Evolutionary conservation across 1,140 invertebrate genomes (phyloP), one percentile per base, ranked within the genome.

Genomic region (Orchesella cincta): DNA sequence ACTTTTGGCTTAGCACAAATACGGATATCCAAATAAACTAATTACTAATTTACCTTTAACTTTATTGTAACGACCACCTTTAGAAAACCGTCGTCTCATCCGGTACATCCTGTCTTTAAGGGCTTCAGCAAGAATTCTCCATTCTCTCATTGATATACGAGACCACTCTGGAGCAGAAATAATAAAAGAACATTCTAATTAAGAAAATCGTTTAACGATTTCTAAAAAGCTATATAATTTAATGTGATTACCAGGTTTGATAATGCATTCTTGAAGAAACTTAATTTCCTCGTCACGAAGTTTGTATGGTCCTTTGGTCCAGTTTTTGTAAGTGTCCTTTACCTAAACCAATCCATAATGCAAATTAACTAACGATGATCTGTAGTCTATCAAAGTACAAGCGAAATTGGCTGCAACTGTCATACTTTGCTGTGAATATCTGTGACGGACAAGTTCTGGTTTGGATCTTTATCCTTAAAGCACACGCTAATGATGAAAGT

Each of bases 261-360:
- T 29, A 14, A 67, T 67, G 29, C 62, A 67, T n/a, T 67, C 28
- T 14, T 31, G 28, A 3, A 67, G 26, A 67, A 67, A 67, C 33
- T 67, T 67, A 12, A 67, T 67, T 67, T 67, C 62, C 8, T 67
- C 62, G 33, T 67, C 62, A 12, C 31, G 3, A 2, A 67, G 31
- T n/a, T 67, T 67, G 29, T 67, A 67, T 5, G 62, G 62, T 67
- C 62, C 62, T 29, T 67, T 67, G 2, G 31, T 67, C 62, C 62
- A 67, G 29, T 67, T 67, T 23, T 67, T 67, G 29, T 67, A 23
- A 31, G 26, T 31, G 2, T 67, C 31, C 23, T n/a, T 67, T 29
- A 67, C 62, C 62, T 67, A 67, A 33, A 14, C 8, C 39, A 29
- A 31, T 31, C 8, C 29, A 12, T 29, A 26, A 62, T 31, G 3